Evolutionary conservation across 2,113 vertebrate species (phyloP), one percentile per base, ranked within the genome.

Genomic region (Dryoscopus gambensis): DNA sequence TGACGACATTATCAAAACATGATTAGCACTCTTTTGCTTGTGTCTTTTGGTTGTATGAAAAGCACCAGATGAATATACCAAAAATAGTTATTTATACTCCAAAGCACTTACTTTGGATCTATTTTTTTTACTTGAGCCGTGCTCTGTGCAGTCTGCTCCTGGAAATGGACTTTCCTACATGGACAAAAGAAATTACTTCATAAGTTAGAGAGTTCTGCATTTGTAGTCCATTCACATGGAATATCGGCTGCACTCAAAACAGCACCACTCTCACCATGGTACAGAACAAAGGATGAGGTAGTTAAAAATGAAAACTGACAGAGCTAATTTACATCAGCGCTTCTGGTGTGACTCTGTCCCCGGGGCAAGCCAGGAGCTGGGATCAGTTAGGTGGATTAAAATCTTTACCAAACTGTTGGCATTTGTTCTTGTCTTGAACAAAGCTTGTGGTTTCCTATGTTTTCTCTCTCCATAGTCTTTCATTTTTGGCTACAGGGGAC

Each of bases 291-390:
- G 83, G 86, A 74, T 94, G 95, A 95, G 84, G 92, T 77, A 93
- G 91, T 93, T 95, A 75, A 90, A 96, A 96, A 89, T 87, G 70
- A 95, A 22, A 95, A 92, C 87, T 97, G 93, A 93, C 95, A 95
- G 47, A 90, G 46, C 81, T 76, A 52, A 95, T 96, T 94, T 95
- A n/a, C 77, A 89, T 96, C 85, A 95, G 31, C 1, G 0, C 56
- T 86, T 91, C 74, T 94, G 67, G 50, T 20, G 6, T 86, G 30
- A 37, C 80, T 85, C 55, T 84, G 68, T 82, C 90, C 70, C 71
- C 4, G 1, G 52, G 68, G 78, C 57, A 92, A 81, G 57, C 52
- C 65, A 86, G 83, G 64, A 84, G 37, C 76, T 65, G 15, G 60
- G 69, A 93, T 93, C 76, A 46, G 95, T 97, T 37, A 23, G n/a